These are phyloP conservation scores for Heliopora coerulea DNA, from an alignment of 92 coral and sea anemone genomes.

Conservation along the genomic window DNA sequence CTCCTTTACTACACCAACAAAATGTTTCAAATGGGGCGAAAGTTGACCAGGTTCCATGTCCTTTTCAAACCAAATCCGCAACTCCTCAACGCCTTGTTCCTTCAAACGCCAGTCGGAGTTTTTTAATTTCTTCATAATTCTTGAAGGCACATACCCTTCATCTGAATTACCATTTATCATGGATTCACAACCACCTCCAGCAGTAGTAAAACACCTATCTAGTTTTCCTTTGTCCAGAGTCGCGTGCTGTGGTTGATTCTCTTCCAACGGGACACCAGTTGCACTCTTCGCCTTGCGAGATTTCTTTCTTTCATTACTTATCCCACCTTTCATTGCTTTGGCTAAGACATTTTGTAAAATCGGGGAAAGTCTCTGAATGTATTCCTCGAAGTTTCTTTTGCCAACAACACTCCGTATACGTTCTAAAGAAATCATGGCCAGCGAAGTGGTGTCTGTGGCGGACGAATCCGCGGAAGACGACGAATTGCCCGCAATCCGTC, in stretches of 20 bases:
- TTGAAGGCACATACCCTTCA: constrained; percentile 58
- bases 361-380: constrained; percentile 72
- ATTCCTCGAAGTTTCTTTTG: constrained; percentile 68
- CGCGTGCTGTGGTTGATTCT: constrained; percentile 41
- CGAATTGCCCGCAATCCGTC: constrained; percentile 67
- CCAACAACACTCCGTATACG: constrained; percentile 92
- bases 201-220: constrained; percentile 88
- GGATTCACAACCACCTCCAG: constrained; percentile 54
- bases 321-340: constrained; percentile 64
- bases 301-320: constrained; percentile 61
- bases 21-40: constrained; percentile 75
- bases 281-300: constrained; percentile 90
- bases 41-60: constrained; percentile 64
- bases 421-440: constrained; percentile 91
- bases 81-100: constrained; percentile 93
- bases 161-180: constrained; percentile 43
- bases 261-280: constrained; percentile 76
- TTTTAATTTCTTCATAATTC: constrained; percentile 70
- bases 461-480: constrained; percentile 72
- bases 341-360: constrained; percentile 66
- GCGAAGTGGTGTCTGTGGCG: constrained; percentile 50
- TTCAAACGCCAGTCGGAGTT: constrained; percentile 92
- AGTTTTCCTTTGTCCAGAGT: constrained; percentile 58
- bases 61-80: constrained; percentile 75
- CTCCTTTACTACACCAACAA: constrained; percentile 75